Base-by-base conservation (phyloP, 2,888 invertebrate genomes). In the Autographa gamma region DNA sequence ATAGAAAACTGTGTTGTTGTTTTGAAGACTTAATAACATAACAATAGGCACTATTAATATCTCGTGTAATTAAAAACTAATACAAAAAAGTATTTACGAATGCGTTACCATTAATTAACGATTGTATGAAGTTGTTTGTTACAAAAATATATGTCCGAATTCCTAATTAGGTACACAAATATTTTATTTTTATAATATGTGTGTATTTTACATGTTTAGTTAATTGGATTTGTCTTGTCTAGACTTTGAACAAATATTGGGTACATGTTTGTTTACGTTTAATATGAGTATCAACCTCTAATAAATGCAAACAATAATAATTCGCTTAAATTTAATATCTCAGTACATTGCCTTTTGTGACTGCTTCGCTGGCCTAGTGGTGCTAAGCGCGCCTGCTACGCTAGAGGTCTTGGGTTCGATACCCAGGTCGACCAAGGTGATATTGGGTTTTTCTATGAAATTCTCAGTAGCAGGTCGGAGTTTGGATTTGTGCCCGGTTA, bases 11-110 rank as follows among this genome's bases (percentile, higher is more conserved):
- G 16, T 60, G 13, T 63, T 61, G 9, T 34, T 66, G 34, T 14
- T 61, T 43, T 66, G 38, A 63, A 66, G n/a, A 19, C 25, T 18
- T 16, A 34, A 34, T 34, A 63, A 56, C 32, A 56, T 34, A 25
- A 70, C 31, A 48, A 68, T 56, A 25, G 66, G 48, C 41, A 60
- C 25, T 67, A 58, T 64, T 41, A 16, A 41, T 38, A 13, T 58
- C 54, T 13, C 1, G 59, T 41, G 43, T 56, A 66, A 60, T 38
- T 60, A n/a, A 60, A 65, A 63, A 52, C 41, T 14, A 62, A 2
- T 14, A 54, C 34, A n/a, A 43, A 34, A 19, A 18, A 16, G 14
- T 16, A 34, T 3, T 34, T 19, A 38, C 58, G 38, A 43, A 43
- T 18, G 0, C 9, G 54, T 19, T 54, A 16, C 19, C 54, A 18